Percentiles rank a stretch among this genome's conserved stretches.
phyloP scores from a whole-genome alignment of 2,797 vertebrate species.

The Neopelma chrysocephalum region DNA sequence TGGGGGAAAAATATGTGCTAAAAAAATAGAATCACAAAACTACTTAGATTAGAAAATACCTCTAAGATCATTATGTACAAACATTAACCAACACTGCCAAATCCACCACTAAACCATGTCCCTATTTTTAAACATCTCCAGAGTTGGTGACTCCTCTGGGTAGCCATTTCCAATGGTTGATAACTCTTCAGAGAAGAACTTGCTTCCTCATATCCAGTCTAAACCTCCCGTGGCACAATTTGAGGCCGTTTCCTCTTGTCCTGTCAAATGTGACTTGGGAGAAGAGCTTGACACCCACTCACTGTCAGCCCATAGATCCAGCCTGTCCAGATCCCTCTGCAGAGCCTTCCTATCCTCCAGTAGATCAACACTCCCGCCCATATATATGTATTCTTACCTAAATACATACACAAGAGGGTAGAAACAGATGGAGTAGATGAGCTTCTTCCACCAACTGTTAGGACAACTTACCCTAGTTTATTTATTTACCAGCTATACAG shows the following conservation, averaged over 20 bases:
- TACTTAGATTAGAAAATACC: not conserved
- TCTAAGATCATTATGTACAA: not conserved
- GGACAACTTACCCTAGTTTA: not conserved
- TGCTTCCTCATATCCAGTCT: not conserved
- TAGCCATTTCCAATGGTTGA: not conserved
- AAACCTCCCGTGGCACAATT: not conserved
- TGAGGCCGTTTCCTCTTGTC: not conserved
- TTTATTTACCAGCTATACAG: not conserved
- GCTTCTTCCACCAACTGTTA: not conserved
- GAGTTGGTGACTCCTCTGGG: fast-evolving
- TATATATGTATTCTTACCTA: not conserved
- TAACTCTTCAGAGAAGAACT: not conserved
- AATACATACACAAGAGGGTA: not conserved
- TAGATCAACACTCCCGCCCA: not conserved
- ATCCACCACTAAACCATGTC: not conserved
- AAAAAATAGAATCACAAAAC: not conserved
- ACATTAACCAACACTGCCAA: not conserved
- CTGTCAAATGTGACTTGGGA: not conserved
- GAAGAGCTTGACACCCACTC: not conserved
- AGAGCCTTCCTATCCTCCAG: not conserved
- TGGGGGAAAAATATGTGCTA: not conserved
- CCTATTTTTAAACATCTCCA: not conserved
- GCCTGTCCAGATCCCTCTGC: not conserved
- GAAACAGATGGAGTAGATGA: slow-evolving; percentile 13
- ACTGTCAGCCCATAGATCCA: not conserved